phyloP scores from a whole-genome alignment of 2,888 invertebrate genomes.

The Pterostichus madidus region DNA sequence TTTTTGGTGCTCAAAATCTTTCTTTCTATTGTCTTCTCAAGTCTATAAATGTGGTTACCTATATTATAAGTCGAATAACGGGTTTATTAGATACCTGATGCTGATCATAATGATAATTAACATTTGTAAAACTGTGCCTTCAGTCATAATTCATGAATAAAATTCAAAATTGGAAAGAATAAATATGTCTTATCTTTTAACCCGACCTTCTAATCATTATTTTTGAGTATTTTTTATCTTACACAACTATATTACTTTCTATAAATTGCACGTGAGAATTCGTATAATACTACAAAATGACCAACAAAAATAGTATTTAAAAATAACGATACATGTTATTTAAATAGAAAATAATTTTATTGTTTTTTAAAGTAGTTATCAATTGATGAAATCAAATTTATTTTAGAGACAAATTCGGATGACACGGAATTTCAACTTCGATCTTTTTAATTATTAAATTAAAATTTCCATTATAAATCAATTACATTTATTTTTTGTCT shows the following conservation, averaged over 20 bases:
- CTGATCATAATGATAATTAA: slow-evolving; percentile 61
- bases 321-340: too few relatives aligned
- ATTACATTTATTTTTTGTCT: too few relatives aligned
- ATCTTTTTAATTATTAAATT: too few relatives aligned
- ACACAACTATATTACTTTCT: background rate
- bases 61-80: slow-evolving; percentile 70
- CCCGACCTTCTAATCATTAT: background rate
- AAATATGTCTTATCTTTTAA: background rate
- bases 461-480: too few relatives aligned
- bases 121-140: slow-evolving; percentile 73
- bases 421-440: too few relatives aligned
- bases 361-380: too few relatives aligned
- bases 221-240: slow-evolving; percentile 1
- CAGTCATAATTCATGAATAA: slow-evolving; percentile 61
- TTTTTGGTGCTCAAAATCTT: slow-evolving; percentile 48
- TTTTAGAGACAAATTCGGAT: too few relatives aligned
- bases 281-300: too few relatives aligned
- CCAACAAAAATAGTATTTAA: too few relatives aligned
- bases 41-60: slow-evolving; percentile 42
- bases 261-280: too few relatives aligned
- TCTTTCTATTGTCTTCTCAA: slow-evolving; percentile 33
- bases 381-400: too few relatives aligned
- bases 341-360: too few relatives aligned
- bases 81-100: slow-evolving; percentile 71
- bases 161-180: slow-evolving; percentile 63